Base-by-base conservation (phyloP, 2,888 invertebrate genomes). In the Nymphalis polychloros region DNA sequence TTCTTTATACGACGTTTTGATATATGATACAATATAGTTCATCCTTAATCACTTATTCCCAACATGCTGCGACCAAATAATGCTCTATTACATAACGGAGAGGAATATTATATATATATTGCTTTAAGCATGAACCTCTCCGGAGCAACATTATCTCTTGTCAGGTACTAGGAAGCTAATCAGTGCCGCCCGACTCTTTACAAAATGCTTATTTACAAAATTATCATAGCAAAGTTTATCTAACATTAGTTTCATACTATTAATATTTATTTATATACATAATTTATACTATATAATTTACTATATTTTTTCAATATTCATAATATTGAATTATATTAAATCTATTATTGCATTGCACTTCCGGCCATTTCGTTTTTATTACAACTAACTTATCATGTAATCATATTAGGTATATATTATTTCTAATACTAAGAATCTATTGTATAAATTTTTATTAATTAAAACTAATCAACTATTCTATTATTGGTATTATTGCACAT, bases 111-210 rank as follows among this genome's bases (percentile, higher is more conserved):
- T n/a, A n/a, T n/a, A 57, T 16, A 53, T 46, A 65, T 64, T 64
- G 65, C 64, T 69, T 67, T 55, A 61, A 68, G 59, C 65, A 41
- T 64, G 69, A 59, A 69, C 86, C 90, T 83, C 84, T 83, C 87
- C 77, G 89, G 90, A 93, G 92, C 89, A 90, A 77, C 70, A 73
- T 73, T 67, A 75, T 77, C 19, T 57, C 75, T 77, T 84, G 88
- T 89, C 93, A 93, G 93, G 93, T 93, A 93, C 93, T 89, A 88
- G 92, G 93, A 92, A 93, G 93, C 93, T 82, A 75, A 74, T 69
- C 74, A 77, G 79, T 83, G 91, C 92, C 80, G 89, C 92, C 92
- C 83, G 92, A 92, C 91, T 92, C 91, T 72, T 67, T 72, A 74
- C 68, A 72, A 62, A 50, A 64, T 27, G 55, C 69, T 64, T 69